Conservation (phyloP, 2,888 invertebrate species). For the Machimus atricapillus region DNA sequence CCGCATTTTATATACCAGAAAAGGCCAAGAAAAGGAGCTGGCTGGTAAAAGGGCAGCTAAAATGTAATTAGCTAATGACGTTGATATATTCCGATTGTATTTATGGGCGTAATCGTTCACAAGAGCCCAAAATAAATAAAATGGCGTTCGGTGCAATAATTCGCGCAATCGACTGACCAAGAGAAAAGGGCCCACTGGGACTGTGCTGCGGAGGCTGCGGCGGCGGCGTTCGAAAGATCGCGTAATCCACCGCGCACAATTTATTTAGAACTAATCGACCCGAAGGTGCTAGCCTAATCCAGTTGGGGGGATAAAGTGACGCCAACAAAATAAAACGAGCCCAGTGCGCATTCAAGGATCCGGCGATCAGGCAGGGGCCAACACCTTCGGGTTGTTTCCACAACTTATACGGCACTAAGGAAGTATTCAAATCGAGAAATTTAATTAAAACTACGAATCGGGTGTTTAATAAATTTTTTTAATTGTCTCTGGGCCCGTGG, state of each 20-base stretch:
- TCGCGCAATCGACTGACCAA: slow-evolving; percentile 14
- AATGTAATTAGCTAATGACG: slow-evolving; percentile 50
- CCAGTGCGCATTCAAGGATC: neutral
- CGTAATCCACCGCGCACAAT: neutral
- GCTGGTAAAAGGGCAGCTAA: neutral
- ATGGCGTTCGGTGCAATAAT: slow-evolving; percentile 1
- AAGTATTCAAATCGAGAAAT: slow-evolving; percentile 42
- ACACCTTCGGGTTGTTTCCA: slow-evolving; percentile 36
- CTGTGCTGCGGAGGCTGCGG: neutral
- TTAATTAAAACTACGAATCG: slow-evolving; percentile 42
- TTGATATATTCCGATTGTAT: slow-evolving; percentile 49
- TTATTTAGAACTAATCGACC: slow-evolving; percentile 26
- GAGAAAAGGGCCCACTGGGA: neutral
- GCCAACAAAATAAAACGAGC: neutral
- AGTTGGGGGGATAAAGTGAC: neutral
- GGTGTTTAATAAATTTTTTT: slow-evolving; percentile 37
- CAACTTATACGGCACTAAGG: slow-evolving; percentile 34
- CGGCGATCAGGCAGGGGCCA: slow-evolving; percentile 6
- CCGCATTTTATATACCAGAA: neutral
- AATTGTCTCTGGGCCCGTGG: slow-evolving; percentile 32
- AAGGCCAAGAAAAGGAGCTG: neutral
- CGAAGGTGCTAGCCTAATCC: slow-evolving; percentile 19
- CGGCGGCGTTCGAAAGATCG: neutral
- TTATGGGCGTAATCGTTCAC: slow-evolving; percentile 39
- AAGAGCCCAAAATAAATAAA: neutral